Base-by-base conservation (phyloP, 2,113 vertebrate genomes). In the Ctenodactylus gundi region DNA sequence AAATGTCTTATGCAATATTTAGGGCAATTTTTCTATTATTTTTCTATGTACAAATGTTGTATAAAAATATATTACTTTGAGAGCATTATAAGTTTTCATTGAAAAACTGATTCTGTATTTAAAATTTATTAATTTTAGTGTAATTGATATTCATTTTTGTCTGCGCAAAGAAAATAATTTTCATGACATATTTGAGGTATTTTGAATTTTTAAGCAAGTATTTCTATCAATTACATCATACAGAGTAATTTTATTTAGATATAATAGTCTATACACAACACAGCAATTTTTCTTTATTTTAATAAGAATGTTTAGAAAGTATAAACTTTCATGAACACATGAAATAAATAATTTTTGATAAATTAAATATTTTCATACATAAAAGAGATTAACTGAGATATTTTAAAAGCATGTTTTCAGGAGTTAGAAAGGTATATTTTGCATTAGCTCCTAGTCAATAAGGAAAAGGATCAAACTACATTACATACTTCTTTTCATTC, bases 311-410 rank as follows among this genome's bases (percentile, higher is more conserved):
- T 94, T 81, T 75, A 23, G 60, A 86, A 92, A 65, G 20, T 15
- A 57, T 87, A 85, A 83, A 68, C 53, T 81, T 62, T 86, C 85
- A 62, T 68, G 87, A 27, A 65, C 10, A 90, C 25, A 31, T 88
- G 10, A 31, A 70, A 7, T 85, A 58, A 51, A n/a, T 87, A 41
- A 92, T 80, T 78, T 72, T 91, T 76, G 27, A 36, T 67, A 90
- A 80, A 34, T 92, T 41, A 92, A 18, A 27, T n/a, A 18, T 87
- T 90, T 93, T 94, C 60, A 81, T 95, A 3, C 31, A 62, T 85
- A 84, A 96, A 96, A 67, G 25, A 14, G 4, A 89, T 85, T 55
- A 2, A 53, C 55, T 23, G 93, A 91, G 18, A 15, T 94, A 89
- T 82, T 88, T 77, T 93, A 65, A 58, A 29, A 8, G 46, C 13